These are phyloP conservation scores for Copsychus sechellarum DNA, from an alignment of 2,113 vertebrate species.

Conservation along the genomic window DNA sequence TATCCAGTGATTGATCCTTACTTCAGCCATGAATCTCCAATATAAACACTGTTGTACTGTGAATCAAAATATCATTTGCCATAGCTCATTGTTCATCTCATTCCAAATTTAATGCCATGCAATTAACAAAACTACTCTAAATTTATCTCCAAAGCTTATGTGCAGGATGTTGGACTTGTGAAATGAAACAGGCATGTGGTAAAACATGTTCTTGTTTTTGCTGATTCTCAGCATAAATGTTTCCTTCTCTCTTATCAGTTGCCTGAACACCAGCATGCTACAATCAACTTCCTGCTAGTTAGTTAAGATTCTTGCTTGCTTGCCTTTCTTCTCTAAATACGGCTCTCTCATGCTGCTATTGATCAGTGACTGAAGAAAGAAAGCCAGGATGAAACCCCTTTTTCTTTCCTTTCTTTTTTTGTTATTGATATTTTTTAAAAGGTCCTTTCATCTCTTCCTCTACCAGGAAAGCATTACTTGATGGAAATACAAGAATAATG, in stretches of 20 bases:
- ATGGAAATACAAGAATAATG: conserved; percentile 36
- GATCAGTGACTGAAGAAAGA: conserved; percentile 12
- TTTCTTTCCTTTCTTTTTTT: conserved; percentile 40
- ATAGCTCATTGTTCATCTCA: not conserved
- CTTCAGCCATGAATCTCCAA: not conserved
- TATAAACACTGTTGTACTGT: not conserved
- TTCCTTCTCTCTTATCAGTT: not conserved
- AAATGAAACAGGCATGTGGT: not conserved
- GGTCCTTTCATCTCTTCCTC: conserved; percentile 37
- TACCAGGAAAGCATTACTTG: conserved; percentile 2
- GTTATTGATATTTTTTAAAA: conserved; percentile 47
- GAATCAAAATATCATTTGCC: not conserved
- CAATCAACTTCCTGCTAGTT: conserved; percentile 29
- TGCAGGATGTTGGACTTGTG: not conserved
- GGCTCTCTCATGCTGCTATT: not conserved
- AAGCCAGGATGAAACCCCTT: not conserved
- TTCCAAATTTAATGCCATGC: not conserved
- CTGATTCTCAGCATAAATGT: conserved; percentile 13
- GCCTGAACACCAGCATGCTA: not conserved
- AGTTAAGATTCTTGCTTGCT: conserved; percentile 47
- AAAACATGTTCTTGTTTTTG: not conserved
- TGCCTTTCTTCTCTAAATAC: conserved; percentile 48
- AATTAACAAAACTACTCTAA: not conserved
- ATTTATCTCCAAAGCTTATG: not conserved
- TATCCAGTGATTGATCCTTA: not conserved